These are phyloP conservation scores for Beris chalybata DNA, from an alignment of 2,888 invertebrate genomes.

Conservation along the genomic window DNA sequence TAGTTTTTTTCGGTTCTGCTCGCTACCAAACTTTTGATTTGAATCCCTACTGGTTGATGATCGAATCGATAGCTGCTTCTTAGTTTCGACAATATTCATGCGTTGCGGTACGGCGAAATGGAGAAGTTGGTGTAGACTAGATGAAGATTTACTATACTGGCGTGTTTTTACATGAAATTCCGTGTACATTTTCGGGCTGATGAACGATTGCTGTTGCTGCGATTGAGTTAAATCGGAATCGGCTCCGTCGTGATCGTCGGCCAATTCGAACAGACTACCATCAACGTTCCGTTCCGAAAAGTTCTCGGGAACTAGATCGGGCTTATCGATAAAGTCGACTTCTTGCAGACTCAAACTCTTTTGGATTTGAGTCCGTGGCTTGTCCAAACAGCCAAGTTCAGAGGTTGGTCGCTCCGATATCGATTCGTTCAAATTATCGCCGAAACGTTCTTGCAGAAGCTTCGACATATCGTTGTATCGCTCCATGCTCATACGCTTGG, in stretches of 20 bases:
- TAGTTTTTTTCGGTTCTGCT: not conserved
- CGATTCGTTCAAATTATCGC: conserved; percentile 48
- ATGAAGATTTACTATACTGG: conserved; percentile 66
- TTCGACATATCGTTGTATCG: conserved; percentile 74
- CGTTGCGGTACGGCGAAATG: conserved; percentile 55
- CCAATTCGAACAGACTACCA: conserved; percentile 13
- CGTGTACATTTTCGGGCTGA: conserved; percentile 69
- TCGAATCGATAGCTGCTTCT: conserved; percentile 45
- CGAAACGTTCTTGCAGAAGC: conserved; percentile 68
- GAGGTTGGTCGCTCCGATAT: conserved; percentile 34
- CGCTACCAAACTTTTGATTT: not conserved
- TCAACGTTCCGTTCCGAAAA: conserved; percentile 19
- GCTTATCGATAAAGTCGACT: conserved; percentile 51
- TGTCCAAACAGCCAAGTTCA: conserved; percentile 46
- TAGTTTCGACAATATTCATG: conserved; percentile 62
- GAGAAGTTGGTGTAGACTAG: conserved; percentile 59
- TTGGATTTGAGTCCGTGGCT: conserved; percentile 46
- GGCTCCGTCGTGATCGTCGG: conserved; percentile 13
- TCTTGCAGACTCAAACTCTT: conserved; percentile 55
- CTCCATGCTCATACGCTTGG: conserved; percentile 70
- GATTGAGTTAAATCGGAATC: conserved; percentile 9
- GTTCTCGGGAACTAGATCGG: conserved; percentile 47
- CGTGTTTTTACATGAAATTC: conserved; percentile 74
- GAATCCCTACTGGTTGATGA: conserved; percentile 14
- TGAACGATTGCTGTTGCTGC: conserved; percentile 59